These are phyloP conservation scores for Brenthis daphne DNA, from an alignment of 2,888 invertebrate species.

Conservation along the genomic window DNA sequence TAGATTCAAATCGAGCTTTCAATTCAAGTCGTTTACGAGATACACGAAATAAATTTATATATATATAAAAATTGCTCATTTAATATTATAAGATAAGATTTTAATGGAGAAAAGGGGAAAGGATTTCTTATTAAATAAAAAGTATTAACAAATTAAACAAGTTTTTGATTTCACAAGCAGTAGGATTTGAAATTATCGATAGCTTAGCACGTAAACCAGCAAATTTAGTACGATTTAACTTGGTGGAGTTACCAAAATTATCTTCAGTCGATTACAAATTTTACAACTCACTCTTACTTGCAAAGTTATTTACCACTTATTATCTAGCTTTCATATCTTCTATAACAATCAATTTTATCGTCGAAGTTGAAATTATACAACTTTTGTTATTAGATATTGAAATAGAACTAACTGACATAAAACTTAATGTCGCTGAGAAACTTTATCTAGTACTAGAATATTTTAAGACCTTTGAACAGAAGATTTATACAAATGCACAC, in stretches of 20 bases:
- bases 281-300: conserved; percentile 8
- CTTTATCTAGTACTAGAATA: conserved; percentile 16
- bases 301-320: conserved; percentile 14
- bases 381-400: conserved; percentile 31
- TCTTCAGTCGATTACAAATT: conserved; percentile 5
- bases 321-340: conserved; percentile 22
- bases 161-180: too few species aligned
- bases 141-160: too few species aligned
- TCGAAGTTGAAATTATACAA: conserved; percentile 29
- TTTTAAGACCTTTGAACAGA: neutral
- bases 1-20: too few species aligned
- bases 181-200: neutral
- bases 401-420: conserved; percentile 26
- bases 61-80: too few species aligned
- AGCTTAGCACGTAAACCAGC: neutral
- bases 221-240: conserved; percentile 6
- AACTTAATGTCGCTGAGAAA: conserved; percentile 25
- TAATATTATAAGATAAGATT: too few species aligned
- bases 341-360: conserved; percentile 25
- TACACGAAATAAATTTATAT: too few species aligned
- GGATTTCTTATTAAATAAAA: too few species aligned
- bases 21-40: too few species aligned
- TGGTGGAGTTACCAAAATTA: conserved; percentile 1
- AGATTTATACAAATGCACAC: neutral
- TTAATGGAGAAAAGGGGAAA: too few species aligned